A percentile compares a stretch with the other conserved stretches of the same genome.
phyloP scores from a whole-genome alignment of 2,888 invertebrate species.

The Tortricodes alternella region DNA sequence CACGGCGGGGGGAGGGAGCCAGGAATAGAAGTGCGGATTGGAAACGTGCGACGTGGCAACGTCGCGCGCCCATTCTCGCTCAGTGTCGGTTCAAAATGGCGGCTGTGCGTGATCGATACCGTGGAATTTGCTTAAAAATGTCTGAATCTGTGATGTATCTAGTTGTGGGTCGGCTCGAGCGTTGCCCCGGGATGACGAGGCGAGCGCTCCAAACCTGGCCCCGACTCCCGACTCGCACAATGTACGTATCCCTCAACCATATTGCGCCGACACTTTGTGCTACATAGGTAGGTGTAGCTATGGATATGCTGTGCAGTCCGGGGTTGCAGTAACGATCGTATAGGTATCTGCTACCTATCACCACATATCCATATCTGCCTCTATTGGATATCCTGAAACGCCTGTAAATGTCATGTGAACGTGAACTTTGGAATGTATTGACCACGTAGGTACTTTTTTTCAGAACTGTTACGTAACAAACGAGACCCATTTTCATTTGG shows the following conservation, averaged over 20 bases:
- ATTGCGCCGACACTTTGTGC: constrained; percentile 74
- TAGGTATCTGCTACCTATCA: constrained; percentile 47
- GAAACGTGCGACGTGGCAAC: constrained; percentile 78
- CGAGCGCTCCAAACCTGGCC: constrained; percentile 62
- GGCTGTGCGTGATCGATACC: constrained; percentile 82
- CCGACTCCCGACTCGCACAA: constrained; percentile 71
- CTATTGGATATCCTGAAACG: constrained; percentile 45
- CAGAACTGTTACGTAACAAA: constrained; percentile 42
- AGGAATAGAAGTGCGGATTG: constrained; percentile 78
- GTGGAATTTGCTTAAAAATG: constrained; percentile 77
- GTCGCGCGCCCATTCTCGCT: constrained; percentile 66
- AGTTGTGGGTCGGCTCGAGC: constrained; percentile 76
- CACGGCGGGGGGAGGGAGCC: constrained; percentile 63
- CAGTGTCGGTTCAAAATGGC: constrained; percentile 83
- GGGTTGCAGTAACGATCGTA: constrained; percentile 52
- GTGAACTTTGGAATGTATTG: constrained; percentile 49
- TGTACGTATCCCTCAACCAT: constrained; percentile 78
- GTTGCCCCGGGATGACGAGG: constrained; percentile 70
- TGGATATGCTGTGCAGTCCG: constrained; percentile 52
- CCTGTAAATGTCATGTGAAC: constrained; percentile 43
- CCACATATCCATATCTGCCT: constrained; percentile 54
- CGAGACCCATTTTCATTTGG: constrained; percentile 35
- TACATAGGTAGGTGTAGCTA: constrained; percentile 67
- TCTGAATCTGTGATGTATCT: constrained; percentile 74
- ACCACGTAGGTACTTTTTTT: constrained; percentile 45